These are phyloP conservation scores for Diacarnus erythraeanus DNA, from an alignment of 37 sponge, comb jelly and placozoan species.

Conservation along the genomic window DNA sequence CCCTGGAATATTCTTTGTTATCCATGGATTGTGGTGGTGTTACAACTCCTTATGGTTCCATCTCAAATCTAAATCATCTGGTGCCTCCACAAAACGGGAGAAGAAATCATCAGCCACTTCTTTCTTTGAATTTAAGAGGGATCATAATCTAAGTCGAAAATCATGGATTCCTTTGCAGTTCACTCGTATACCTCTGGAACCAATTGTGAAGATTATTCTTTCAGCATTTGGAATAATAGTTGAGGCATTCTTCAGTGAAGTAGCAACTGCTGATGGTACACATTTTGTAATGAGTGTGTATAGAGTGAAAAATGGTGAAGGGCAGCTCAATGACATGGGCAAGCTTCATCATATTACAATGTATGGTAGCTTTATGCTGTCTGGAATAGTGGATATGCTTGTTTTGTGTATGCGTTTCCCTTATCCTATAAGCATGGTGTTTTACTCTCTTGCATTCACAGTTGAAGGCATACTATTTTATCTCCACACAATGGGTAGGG, in stretches of 20 bases:
- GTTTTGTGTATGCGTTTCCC: conserved; percentile 27
- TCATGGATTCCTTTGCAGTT: conserved; percentile 52
- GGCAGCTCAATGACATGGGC: conserved; percentile 3
- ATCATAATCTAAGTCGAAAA: conserved; percentile 26
- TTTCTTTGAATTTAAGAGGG: conserved; percentile 29
- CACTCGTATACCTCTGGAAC: conserved; percentile 45
- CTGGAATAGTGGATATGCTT: conserved; percentile 58
- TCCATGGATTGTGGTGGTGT: conserved; percentile 50
- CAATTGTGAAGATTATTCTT: conserved; percentile 43
- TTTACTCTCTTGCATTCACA: conserved; percentile 43
- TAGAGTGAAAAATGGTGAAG: neutral
- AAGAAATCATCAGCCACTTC: neutral
- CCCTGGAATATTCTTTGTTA: conserved; percentile 52
- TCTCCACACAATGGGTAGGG: conserved; percentile 37
- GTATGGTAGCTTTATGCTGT: conserved; percentile 53
- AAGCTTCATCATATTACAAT: conserved; percentile 63
- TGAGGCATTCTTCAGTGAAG: conserved; percentile 25
- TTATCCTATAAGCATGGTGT: conserved; percentile 30
- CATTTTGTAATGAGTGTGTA: conserved; percentile 10
- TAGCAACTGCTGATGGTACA: neutral
- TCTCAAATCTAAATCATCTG: conserved; percentile 10
- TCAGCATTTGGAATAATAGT: conserved; percentile 41
- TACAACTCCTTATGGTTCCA: conserved; percentile 25
- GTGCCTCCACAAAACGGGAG: too few species aligned
- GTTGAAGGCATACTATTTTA: conserved; percentile 60